phyloP scores from a whole-genome alignment of 2,888 invertebrate species.

The Minunthozetes semirufus region DNA sequence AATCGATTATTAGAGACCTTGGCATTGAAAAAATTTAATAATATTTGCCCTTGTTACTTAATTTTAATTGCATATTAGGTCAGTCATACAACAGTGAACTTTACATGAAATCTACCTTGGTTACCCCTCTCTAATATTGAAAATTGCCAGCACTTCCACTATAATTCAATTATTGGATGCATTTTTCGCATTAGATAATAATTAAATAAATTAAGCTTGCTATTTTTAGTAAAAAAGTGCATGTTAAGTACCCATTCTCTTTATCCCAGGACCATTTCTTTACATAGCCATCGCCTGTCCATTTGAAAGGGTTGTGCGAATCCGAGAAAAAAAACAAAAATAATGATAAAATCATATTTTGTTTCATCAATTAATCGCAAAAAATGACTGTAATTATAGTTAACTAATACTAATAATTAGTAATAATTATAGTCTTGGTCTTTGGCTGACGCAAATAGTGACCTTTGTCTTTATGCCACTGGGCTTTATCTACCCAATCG shows the following conservation, averaged over 20 bases:
- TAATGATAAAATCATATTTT: background rate
- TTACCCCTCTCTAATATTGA: background rate
- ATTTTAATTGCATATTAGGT: too few relatives aligned
- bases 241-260: background rate
- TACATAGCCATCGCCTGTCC: slow-evolving; percentile 16
- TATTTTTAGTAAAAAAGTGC: background rate
- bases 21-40: too few relatives aligned
- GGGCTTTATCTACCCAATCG: slow-evolving; percentile 21
- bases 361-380: background rate
- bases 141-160: background rate
- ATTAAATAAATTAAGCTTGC: background rate
- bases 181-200: background rate
- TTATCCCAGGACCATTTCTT: slow-evolving; percentile 28
- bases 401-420: background rate
- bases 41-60: too few relatives aligned
- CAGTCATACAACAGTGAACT: too few relatives aligned
- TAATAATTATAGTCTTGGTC: background rate
- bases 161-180: background rate
- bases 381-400: background rate
- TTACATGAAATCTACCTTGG: too few relatives aligned
- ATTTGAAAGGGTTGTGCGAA: background rate
- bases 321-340: background rate
- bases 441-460: background rate
- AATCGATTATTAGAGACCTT: too few relatives aligned
- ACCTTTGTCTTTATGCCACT: slow-evolving; percentile 24